These are phyloP conservation scores for Lasius fuliginosus DNA, from an alignment of 2,888 invertebrate genomes.

Conservation along the genomic window DNA sequence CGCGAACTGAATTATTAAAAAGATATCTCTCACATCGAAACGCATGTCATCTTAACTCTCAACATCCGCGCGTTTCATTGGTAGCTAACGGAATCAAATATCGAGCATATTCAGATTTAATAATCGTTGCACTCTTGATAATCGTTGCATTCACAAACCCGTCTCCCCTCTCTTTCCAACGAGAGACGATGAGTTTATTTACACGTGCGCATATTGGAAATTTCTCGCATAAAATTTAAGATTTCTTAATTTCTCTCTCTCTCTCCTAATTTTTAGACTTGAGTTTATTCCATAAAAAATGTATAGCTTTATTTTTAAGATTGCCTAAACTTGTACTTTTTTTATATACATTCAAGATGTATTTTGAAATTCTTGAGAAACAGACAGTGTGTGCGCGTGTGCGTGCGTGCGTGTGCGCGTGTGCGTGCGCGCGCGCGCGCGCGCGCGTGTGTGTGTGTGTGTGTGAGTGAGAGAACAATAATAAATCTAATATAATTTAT, in stretches of 20 bases:
- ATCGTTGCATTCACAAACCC: neutral
- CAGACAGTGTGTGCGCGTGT: neutral
- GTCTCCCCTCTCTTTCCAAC: neutral
- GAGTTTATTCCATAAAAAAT: neutral
- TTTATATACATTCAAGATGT: neutral
- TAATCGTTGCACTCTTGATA: neutral
- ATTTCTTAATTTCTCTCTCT: slow-evolving; percentile 1
- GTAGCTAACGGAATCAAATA: slow-evolving; percentile 13
- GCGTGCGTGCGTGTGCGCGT: too few relatives aligned
- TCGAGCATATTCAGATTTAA: slow-evolving; percentile 13
- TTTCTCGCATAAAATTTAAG: neutral
- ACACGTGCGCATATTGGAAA: neutral
- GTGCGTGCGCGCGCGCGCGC: too few relatives aligned
- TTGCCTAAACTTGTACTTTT: neutral
- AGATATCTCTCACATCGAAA: slow-evolving; percentile 4
- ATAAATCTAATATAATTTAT: neutral
- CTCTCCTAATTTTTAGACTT: neutral
- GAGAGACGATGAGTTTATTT: neutral
- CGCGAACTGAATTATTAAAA: slow-evolving; percentile 55
- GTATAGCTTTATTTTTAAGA: neutral
- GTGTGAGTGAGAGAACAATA: too few relatives aligned
- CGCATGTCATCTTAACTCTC: neutral
- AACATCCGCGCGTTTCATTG: neutral
- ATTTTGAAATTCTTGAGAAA: neutral
- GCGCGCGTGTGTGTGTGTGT: too few relatives aligned